Percentiles rank a stretch among this genome's conserved stretches.
Conservation (phyloP, 2,113 vertebrate genomes). For the Pseudolaguvia tuberculata region DNA sequence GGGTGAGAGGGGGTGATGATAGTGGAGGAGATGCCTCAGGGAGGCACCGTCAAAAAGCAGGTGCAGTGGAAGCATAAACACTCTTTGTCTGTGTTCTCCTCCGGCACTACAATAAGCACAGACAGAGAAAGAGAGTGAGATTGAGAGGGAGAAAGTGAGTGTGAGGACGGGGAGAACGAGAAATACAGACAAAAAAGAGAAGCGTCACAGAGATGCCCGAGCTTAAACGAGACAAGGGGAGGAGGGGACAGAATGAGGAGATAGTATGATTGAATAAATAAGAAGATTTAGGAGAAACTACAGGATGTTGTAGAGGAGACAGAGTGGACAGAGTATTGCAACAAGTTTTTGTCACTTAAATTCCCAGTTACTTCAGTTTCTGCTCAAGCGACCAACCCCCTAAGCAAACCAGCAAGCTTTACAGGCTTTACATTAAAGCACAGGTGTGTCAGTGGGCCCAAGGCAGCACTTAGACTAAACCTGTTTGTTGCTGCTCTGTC, state of each 20-base stretch:
- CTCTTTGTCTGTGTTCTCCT: conserved; percentile 50
- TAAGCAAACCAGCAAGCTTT: conserved; percentile 28
- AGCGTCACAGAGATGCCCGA: conserved; percentile 33
- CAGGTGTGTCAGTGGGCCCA: conserved; percentile 49
- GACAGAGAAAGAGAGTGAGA: conserved; percentile 24
- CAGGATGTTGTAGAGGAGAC: conserved; percentile 5
- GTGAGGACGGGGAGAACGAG: conserved; percentile 19
- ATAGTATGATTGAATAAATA: conserved; percentile 15
- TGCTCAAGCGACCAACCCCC: conserved; percentile 34
- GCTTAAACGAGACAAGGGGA: conserved; percentile 33
- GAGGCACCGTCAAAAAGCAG: conserved; percentile 47
- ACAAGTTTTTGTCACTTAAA: conserved; percentile 46
- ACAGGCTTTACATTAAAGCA: conserved; percentile 47
- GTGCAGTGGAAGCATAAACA: conserved; percentile 47
- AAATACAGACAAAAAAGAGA: conserved; percentile 36
- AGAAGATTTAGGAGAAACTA: conserved; percentile 22
- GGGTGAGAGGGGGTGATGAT: conserved; percentile 55
- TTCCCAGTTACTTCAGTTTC: conserved; percentile 46
- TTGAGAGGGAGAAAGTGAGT: conserved; percentile 16
- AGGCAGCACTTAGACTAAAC: conserved; percentile 47
- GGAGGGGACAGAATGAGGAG: conserved; percentile 23
- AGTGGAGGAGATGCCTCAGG: conserved; percentile 46
- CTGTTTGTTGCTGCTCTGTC: conserved; percentile 46
- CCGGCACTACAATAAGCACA: conserved; percentile 48
- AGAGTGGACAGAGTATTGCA: conserved; percentile 31